Conservation (phyloP, 2,888 invertebrate genomes). For the Achlya flavicornis region DNA sequence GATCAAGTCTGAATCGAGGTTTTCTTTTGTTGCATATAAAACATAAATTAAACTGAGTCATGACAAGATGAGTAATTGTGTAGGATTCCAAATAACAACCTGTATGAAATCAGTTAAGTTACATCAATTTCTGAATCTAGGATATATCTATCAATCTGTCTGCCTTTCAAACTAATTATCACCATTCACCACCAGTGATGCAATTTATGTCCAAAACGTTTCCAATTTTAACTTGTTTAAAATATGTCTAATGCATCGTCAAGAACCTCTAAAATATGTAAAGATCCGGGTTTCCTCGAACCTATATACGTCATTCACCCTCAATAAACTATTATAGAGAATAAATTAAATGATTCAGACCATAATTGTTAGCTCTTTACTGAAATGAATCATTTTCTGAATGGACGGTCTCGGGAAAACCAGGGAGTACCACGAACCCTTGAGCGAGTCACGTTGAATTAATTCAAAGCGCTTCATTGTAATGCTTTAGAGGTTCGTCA, state of each 20-base stretch:
- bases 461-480: slow-evolving; percentile 1
- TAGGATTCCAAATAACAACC: neutral
- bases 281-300: slow-evolving; percentile 45
- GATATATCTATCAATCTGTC: neutral
- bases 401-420: slow-evolving; percentile 45
- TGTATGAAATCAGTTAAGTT: neutral
- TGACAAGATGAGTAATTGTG: neutral
- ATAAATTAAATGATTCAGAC: slow-evolving; percentile 48
- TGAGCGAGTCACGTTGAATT: slow-evolving; percentile 11
- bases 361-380: slow-evolving; percentile 50
- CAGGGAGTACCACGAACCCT: slow-evolving; percentile 30
- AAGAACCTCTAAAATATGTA: slow-evolving; percentile 22
- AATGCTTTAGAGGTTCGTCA: neutral
- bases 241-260: no score
- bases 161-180: no score
- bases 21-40: neutral
- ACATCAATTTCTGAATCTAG: neutral
- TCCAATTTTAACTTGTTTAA: no score
- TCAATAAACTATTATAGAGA: slow-evolving; percentile 42
- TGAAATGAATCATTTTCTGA: slow-evolving; percentile 54
- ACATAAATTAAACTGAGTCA: neutral
- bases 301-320: slow-evolving; percentile 40
- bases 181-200: no score
- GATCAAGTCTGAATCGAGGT: neutral
- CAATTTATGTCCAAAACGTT: no score